A percentile compares a stretch with the other conserved stretches of the same genome.
These are phyloP conservation scores for Amniataba percoides DNA, from an alignment of 2,797 vertebrate genomes.

Conservation along the genomic window DNA sequence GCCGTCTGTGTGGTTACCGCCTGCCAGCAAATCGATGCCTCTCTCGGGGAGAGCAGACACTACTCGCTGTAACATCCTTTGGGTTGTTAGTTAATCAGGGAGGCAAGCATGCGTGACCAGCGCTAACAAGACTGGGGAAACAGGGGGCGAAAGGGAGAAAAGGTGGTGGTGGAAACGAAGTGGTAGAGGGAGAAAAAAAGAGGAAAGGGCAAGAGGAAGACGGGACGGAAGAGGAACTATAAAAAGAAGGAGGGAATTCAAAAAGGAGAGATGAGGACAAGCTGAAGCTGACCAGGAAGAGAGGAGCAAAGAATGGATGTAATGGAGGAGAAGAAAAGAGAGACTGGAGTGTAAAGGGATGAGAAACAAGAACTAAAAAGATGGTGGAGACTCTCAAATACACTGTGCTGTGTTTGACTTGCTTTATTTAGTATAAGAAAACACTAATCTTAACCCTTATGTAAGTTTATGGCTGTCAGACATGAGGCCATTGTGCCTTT, in stretches of 20 bases:
- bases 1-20: conserved; percentile 54
- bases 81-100: conserved; percentile 73
- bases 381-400: neutral
- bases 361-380: neutral
- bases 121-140: conserved; percentile 61
- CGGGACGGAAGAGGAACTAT: neutral
- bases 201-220: neutral
- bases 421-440: neutral
- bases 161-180: neutral
- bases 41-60: conserved; percentile 52
- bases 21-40: conserved; percentile 70
- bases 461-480: neutral
- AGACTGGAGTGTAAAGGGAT: neutral
- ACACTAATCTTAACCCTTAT: neutral
- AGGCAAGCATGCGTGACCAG: conserved; percentile 61
- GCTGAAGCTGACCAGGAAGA: neutral
- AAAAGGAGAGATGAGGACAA: neutral
- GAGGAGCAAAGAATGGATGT: neutral
- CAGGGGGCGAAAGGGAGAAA: neutral
- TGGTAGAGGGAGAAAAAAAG: neutral
- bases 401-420: neutral
- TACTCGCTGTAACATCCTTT: conserved; percentile 50
- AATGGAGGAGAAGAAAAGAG: neutral
- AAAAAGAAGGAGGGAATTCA: neutral
- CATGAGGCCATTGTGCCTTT: neutral